Evolutionary conservation across 2,113 vertebrate genomes (phyloP).

Genomic region (Marcusenius ussheri): DNA sequence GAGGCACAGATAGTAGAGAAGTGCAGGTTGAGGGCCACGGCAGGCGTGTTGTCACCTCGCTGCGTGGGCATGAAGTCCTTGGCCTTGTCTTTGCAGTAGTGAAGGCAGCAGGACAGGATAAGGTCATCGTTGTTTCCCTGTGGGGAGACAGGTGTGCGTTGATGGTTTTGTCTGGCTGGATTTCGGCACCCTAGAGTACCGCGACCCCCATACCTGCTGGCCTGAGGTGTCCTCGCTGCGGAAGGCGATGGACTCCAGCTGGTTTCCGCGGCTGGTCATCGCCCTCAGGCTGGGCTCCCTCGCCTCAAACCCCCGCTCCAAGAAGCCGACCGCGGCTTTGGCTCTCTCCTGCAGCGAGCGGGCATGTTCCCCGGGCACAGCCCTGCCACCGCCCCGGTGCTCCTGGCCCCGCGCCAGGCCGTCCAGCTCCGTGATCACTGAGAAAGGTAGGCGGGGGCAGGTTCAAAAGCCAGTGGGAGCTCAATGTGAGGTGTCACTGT

Average conservation of each 20-base stretch:
- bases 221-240: slow-evolving; percentile 93
- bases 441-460: not conserved
- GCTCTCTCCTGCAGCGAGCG: slow-evolving; percentile 87
- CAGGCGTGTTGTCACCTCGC: slow-evolving; percentile 1
- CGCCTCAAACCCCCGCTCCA: slow-evolving; percentile 81
- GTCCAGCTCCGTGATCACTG: slow-evolving; percentile 95
- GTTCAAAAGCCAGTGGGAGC: not conserved
- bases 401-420: slow-evolving; percentile 94
- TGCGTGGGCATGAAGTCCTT: slow-evolving; percentile 55
- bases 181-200: not conserved
- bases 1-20: not conserved
- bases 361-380: slow-evolving; percentile 59
- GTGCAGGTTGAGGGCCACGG: not conserved
- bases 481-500: not conserved
- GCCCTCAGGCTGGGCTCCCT: slow-evolving; percentile 80
- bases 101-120: slow-evolving; percentile 76
- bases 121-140: slow-evolving; percentile 95
- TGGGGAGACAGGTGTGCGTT: slow-evolving; percentile 25
- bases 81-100: slow-evolving; percentile 96
- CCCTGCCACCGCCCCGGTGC: slow-evolving; percentile 47
- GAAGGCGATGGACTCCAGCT: slow-evolving; percentile 94
- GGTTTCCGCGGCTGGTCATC: slow-evolving; percentile 89
- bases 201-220: slow-evolving; percentile 69
- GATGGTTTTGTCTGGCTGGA: not conserved
- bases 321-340: slow-evolving; percentile 77